Conservation (phyloP, 2,113 vertebrate species). For the Nycticorax nycticorax region DNA sequence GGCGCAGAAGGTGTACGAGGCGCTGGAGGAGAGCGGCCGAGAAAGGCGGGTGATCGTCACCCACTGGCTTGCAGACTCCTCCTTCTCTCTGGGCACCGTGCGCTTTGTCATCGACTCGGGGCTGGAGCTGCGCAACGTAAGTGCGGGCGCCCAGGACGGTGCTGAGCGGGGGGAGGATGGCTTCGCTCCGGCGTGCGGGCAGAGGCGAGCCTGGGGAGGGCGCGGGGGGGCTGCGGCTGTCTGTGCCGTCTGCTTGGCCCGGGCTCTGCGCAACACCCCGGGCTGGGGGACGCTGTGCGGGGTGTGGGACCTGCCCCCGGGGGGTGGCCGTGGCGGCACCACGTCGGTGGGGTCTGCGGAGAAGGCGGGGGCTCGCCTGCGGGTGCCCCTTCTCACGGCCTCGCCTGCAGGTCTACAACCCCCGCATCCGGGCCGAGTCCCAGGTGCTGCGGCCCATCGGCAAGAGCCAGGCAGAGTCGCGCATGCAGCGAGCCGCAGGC, state of each 20-base stretch:
- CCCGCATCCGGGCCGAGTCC: constrained; percentile 89
- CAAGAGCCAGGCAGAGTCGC: constrained; percentile 86
- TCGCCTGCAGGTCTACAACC: constrained; percentile 87
- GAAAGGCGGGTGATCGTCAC: constrained; percentile 81
- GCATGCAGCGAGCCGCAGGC: constrained; percentile 74
- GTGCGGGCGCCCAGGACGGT: neutral
- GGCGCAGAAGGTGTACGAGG: constrained; percentile 80
- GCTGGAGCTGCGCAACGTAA: constrained; percentile 89
- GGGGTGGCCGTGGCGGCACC: neutral
- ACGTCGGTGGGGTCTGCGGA: neutral
- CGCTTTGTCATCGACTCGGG: constrained; percentile 89
- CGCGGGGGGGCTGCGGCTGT: rapidly evolving
- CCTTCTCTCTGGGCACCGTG: constrained; percentile 83
- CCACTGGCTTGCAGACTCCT: constrained; percentile 85
- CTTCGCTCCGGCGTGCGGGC: neutral
- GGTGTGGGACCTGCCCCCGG: rapidly evolving
- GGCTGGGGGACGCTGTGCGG: too few relatives aligned
- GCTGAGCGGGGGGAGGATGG: rapidly evolving
- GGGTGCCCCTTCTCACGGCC: neutral
- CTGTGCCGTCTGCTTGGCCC: rapidly evolving
- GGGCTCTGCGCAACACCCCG: rapidly evolving
- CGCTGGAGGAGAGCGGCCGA: neutral
- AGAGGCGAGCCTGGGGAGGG: neutral
- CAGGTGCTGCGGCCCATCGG: constrained; percentile 90
- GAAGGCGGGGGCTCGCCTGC: neutral